These are phyloP conservation scores for Bradypodion pumilum DNA, from an alignment of 2,797 vertebrate species.

Conservation along the genomic window DNA sequence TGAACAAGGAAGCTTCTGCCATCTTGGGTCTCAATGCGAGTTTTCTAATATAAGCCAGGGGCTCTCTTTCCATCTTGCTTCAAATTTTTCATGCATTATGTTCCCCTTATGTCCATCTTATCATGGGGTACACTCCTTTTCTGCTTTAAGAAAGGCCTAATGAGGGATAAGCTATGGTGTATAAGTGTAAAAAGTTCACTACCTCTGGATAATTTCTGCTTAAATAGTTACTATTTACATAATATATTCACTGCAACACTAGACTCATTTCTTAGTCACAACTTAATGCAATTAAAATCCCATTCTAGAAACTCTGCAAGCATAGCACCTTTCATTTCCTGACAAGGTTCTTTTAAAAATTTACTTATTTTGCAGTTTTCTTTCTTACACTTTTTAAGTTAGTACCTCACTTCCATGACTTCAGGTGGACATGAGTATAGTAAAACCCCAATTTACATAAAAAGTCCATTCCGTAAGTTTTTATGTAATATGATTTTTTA, in stretches of 20 bases:
- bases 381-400: constrained; percentile 65
- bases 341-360: constrained; percentile 75
- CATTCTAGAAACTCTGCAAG: constrained; percentile 76
- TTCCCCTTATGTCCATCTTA: neutral
- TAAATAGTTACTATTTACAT: constrained; percentile 78
- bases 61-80: constrained; percentile 51
- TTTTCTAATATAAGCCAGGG: neutral
- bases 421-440: neutral
- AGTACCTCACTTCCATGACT: neutral
- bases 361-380: constrained; percentile 77
- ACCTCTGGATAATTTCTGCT: constrained; percentile 70
- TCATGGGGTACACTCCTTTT: constrained; percentile 4
- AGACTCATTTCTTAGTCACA: constrained; percentile 79
- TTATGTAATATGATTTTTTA: no score
- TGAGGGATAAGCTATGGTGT: constrained; percentile 46
- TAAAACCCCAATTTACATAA: no score
- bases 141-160: constrained; percentile 27
- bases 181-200: constrained; percentile 36
- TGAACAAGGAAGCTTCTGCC: neutral
- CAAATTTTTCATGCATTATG: constrained; percentile 54
- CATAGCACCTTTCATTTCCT: constrained; percentile 77
- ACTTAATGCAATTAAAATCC: constrained; percentile 82
- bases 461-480: no score
- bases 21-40: constrained; percentile 1
- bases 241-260: constrained; percentile 77